Percentiles rank a stretch among this genome's conserved stretches.
Evolutionary conservation across 2,888 invertebrate genomes (phyloP).

Genomic region (Himalopsyche tibetana): DNA sequence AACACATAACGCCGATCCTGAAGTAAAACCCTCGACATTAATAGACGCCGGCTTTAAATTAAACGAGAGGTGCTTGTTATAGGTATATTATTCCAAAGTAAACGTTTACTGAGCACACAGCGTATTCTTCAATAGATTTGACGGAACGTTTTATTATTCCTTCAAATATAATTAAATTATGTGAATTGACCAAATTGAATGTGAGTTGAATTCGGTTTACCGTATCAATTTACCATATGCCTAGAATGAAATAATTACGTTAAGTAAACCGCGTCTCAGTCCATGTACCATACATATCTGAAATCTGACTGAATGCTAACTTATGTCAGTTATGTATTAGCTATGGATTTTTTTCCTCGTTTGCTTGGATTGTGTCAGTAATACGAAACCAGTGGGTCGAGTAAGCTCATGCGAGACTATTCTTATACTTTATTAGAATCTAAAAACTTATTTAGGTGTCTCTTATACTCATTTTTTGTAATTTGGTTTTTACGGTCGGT

Average conservation of each 20-base stretch:
- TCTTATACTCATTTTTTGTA: no score
- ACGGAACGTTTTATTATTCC: background rate
- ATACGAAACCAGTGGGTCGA: background rate
- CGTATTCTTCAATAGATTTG: background rate
- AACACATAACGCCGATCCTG: no score
- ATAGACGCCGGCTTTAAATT: no score
- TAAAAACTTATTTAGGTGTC: no score
- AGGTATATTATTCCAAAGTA: background rate
- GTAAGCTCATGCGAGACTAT: no score
- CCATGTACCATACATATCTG: background rate
- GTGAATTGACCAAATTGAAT: background rate
- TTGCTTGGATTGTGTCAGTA: background rate
- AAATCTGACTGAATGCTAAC: conserved; percentile 5
- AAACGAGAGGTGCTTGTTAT: no score
- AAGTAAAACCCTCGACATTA: no score
- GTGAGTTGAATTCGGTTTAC: background rate
- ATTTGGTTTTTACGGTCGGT: no score
- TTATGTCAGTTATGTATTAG: background rate
- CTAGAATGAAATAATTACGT: background rate
- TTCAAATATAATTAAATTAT: background rate
- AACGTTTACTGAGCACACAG: background rate
- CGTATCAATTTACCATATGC: conserved; percentile 17
- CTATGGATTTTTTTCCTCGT: background rate
- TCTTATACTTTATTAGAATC: no score
- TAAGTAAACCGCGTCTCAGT: background rate